phyloP scores from a whole-genome alignment of 2,797 vertebrate species.

The Xenops minutus region DNA sequence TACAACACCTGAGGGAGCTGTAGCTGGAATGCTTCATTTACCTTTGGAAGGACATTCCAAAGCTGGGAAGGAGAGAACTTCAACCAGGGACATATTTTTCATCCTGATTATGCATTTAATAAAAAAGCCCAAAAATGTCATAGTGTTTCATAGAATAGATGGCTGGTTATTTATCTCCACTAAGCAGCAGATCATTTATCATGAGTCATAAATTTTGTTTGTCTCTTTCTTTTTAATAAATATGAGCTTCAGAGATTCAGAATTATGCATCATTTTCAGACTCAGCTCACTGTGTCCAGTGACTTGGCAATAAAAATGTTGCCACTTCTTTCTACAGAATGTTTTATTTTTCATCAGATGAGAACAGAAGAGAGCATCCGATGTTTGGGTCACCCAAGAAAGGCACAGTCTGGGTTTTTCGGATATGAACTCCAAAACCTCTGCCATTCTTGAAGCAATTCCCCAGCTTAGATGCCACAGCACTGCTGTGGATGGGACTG shows the following conservation, averaged over 20 bases:
- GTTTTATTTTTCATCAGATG: background rate
- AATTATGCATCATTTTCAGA: background rate
- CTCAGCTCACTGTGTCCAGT: background rate
- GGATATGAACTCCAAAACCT: background rate
- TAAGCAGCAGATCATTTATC: background rate
- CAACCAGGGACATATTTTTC: background rate
- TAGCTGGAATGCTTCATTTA: constrained; percentile 18
- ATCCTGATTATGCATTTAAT: constrained; percentile 13
- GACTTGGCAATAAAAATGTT: background rate
- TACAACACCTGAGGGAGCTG: background rate
- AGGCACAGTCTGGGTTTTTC: background rate
- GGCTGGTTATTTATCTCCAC: background rate
- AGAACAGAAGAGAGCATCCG: background rate
- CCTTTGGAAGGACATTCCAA: background rate
- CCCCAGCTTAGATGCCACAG: background rate
- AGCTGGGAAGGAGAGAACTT: background rate
- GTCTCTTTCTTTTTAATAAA: background rate
- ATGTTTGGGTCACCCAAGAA: background rate
- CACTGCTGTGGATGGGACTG: background rate
- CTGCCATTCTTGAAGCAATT: background rate
- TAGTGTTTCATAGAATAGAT: background rate
- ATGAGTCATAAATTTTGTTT: background rate
- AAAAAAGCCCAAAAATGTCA: background rate
- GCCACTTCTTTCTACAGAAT: background rate
- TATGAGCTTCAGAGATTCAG: background rate